Evolutionary conservation across 2,888 invertebrate species (phyloP).

Genomic region (Oscheius myriophilus): DNA sequence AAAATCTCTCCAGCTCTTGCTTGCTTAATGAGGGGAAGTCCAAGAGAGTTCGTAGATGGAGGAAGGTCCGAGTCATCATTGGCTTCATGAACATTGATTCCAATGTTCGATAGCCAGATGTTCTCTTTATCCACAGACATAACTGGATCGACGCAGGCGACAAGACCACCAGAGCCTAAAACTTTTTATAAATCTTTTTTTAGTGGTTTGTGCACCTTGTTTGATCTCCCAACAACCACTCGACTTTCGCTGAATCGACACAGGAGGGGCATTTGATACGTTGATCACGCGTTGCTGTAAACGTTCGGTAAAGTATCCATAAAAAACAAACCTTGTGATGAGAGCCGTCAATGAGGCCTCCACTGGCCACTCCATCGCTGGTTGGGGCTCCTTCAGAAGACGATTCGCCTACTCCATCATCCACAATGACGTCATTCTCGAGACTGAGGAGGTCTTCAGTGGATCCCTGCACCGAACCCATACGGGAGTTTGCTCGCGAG

Average conservation of each 20-base stretch:
- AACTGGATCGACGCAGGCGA: slow-evolving; percentile 65
- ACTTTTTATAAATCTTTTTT: not conserved
- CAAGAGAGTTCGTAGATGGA: slow-evolving; percentile 59
- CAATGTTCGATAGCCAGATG: slow-evolving; percentile 61
- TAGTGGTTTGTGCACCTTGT: slow-evolving; percentile 36
- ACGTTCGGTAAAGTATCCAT: not conserved
- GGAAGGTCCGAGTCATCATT: slow-evolving; percentile 47
- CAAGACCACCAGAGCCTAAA: slow-evolving; percentile 63
- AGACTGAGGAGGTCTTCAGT: slow-evolving; percentile 50
- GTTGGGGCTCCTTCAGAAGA: slow-evolving; percentile 4
- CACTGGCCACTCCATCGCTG: slow-evolving; percentile 13
- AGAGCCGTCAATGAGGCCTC: slow-evolving; percentile 27
- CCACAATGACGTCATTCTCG: slow-evolving; percentile 46
- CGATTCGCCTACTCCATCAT: slow-evolving; percentile 31
- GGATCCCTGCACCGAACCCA: slow-evolving; percentile 55
- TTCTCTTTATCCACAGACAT: slow-evolving; percentile 63
- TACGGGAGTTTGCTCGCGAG: slow-evolving; percentile 56
- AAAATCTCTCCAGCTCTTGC: slow-evolving; percentile 62
- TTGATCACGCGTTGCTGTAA: slow-evolving; percentile 66
- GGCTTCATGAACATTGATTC: slow-evolving; percentile 49
- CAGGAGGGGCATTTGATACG: slow-evolving; percentile 67
- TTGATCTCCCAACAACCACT: slow-evolving; percentile 65
- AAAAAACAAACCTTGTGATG: slow-evolving; percentile 37
- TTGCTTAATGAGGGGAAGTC: slow-evolving; percentile 61
- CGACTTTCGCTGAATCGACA: slow-evolving; percentile 53